A percentile compares a stretch with the other conserved stretches of the same genome.
phyloP scores from a whole-genome alignment of 2,888 invertebrate genomes.

The Brachylomia viminalis region DNA sequence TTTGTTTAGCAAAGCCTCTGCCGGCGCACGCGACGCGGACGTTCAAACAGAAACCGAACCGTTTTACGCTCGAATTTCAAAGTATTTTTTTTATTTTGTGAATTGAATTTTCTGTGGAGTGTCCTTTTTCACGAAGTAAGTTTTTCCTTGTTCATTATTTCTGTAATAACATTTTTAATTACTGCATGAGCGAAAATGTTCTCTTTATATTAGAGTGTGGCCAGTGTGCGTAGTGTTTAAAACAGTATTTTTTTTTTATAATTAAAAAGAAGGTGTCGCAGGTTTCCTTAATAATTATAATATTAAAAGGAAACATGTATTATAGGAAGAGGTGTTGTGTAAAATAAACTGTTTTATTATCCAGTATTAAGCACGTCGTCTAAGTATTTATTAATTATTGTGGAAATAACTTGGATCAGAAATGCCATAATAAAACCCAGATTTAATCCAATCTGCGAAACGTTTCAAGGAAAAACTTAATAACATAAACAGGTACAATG shows the following conservation, averaged over 20 bases:
- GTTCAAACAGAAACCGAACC: conserved; percentile 18
- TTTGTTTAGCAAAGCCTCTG: conserved; percentile 74
- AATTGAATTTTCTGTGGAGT: conserved; percentile 47
- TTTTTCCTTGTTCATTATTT: conserved; percentile 44
- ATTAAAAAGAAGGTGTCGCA: not conserved
- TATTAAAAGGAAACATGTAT: not conserved
- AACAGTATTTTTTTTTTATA: conserved; percentile 1
- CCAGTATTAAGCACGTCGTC: not conserved
- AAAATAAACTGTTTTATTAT: not conserved
- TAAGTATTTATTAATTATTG: not conserved
- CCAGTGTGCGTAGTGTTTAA: conserved; percentile 1
- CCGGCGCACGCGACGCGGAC: conserved; percentile 77
- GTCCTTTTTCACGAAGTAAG: conserved; percentile 48
- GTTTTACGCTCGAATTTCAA: conserved; percentile 36
- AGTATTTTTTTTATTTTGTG: conserved; percentile 37
- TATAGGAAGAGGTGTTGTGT: not conserved
- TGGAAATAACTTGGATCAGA: not conserved
- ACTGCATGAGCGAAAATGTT: conserved; percentile 10
- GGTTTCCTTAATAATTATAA: too few relatives aligned
- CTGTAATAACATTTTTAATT: conserved; percentile 34
- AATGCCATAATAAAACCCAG: not conserved
- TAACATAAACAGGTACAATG: conserved; percentile 25
- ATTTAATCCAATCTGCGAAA: not conserved
- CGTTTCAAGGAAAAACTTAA: conserved; percentile 32
- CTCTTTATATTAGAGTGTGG: conserved; percentile 13